Conservation (phyloP, 2,113 vertebrate genomes). For the Tor tambroides region DNA sequence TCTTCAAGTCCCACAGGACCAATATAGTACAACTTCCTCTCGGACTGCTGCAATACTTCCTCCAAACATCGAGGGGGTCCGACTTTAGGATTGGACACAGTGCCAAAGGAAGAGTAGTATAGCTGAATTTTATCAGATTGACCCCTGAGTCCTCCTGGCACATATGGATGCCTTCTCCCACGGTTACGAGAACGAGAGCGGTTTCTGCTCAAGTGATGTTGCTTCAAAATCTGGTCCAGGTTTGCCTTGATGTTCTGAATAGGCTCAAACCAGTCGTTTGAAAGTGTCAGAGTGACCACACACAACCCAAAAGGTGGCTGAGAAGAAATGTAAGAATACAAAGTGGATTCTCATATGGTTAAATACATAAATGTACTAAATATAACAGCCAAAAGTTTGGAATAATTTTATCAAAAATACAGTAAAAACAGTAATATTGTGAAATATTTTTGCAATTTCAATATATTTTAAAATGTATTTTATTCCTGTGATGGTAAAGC, state of each 20-base stretch:
- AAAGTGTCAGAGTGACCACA: constrained; percentile 67
- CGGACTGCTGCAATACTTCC: constrained; percentile 56
- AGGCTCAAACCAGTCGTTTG: constrained; percentile 65
- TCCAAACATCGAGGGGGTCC: constrained; percentile 61
- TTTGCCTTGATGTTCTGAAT: constrained; percentile 36
- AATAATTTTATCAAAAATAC: too few relatives aligned
- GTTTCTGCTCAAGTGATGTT: constrained; percentile 25
- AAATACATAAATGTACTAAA: not conserved
- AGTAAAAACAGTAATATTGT: not conserved
- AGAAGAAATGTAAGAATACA: constrained; percentile 17
- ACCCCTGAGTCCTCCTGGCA: constrained; percentile 38
- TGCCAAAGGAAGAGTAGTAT: constrained; percentile 68
- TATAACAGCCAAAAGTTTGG: not conserved
- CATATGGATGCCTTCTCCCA: constrained; percentile 1
- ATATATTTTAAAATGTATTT: too few relatives aligned
- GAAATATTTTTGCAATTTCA: too few relatives aligned
- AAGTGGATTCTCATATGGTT: not conserved
- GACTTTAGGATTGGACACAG: constrained; percentile 29
- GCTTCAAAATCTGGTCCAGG: constrained; percentile 35
- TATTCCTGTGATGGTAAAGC: too few relatives aligned
- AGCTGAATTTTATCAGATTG: constrained; percentile 67
- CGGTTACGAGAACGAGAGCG: constrained; percentile 44
- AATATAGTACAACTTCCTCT: constrained; percentile 67
- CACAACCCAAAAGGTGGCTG: constrained; percentile 74
- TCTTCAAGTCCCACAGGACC: constrained; percentile 62